Evolutionary conservation across 2,113 vertebrate species (phyloP), one percentile per base, ranked within the genome.

Genomic region (Colistium nudipinnis): DNA sequence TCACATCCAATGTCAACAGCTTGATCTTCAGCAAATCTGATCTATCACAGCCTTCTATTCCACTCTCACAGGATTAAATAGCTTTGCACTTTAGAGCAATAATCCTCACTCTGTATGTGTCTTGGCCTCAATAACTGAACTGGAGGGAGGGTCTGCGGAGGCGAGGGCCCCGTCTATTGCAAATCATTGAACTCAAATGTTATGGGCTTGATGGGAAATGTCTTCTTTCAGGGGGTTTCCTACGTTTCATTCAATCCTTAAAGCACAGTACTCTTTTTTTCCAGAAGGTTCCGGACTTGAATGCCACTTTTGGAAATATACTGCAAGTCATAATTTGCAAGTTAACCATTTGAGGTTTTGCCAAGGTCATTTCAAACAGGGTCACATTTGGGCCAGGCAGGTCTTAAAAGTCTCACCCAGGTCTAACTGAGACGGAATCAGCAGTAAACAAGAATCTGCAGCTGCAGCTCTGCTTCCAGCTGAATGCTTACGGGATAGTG

Each of bases 21-120:
- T 87, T 86, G 84, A 88, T 89, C 84, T 82, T 82, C 80, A 62
- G 64, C 72, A 88, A 85, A 90, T 89, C 88, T 90, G 78, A 78
- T 85, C 78, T 65, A 80, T 79, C 44, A 77, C 70, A 77, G 43
- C 70, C 81, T 83, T 61, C 68, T 43, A 56, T 66, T 80, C 76
- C 84, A 81, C 87, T 87, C 77, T 82, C 75, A 16, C 45, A 55
- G 84, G 87, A 92, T 89, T 88, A 88, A 80, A 86, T 52, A 83
- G 84, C 80, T 83, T 82, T 85, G 81, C 78, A 87, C 80, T 89
- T 85, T 86, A 87, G 66, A 81, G 66, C 30, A 82, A 66, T 90
- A 90, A 90, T 89, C 90, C 85, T 57, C 48, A 56, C 74, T 80
- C 62, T 70, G 59, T 81, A 62, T 76, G 66, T 83, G 78, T 88